Evolutionary conservation across 2,113 vertebrate genomes (phyloP).

Genomic region (Esox niger): DNA sequence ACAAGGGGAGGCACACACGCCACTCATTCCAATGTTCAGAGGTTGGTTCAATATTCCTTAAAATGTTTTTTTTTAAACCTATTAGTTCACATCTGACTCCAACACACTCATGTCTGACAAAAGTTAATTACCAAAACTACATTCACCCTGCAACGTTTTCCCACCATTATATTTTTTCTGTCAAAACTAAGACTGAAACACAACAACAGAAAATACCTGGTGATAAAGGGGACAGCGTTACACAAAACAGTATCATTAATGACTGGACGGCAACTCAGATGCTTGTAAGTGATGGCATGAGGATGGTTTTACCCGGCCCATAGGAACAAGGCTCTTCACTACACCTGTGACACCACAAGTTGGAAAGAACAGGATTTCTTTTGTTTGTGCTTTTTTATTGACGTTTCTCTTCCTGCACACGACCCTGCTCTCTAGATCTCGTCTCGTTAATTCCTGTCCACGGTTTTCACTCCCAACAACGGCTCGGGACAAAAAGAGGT

Average conservation of each 20-base stretch:
- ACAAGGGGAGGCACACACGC: constrained; percentile 55
- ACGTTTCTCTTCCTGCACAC: constrained; percentile 23
- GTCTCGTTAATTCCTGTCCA: constrained; percentile 44
- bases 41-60: constrained; percentile 55
- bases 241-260: constrained; percentile 37
- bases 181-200: constrained; percentile 43
- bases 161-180: constrained; percentile 22
- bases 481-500: constrained; percentile 61
- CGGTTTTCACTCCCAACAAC: constrained; percentile 43
- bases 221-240: constrained; percentile 37
- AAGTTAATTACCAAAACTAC: constrained; percentile 1
- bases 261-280: constrained; percentile 43
- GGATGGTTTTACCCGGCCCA: constrained; percentile 33
- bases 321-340: constrained; percentile 40
- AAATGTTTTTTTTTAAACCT: constrained; percentile 47
- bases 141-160: not conserved
- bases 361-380: constrained; percentile 38
- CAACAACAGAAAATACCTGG: constrained; percentile 38
- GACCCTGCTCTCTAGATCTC: constrained; percentile 22
- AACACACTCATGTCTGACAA: constrained; percentile 5
- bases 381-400: constrained; percentile 28
- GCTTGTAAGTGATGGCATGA: constrained; percentile 43
- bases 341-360: constrained; percentile 37
- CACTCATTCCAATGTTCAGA: constrained; percentile 65
- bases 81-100: constrained; percentile 58